A percentile compares a stretch with the other conserved stretches of the same genome.
These are phyloP conservation scores for Plagodis pulveraria DNA, from an alignment of 2,888 invertebrate species.

Conservation along the genomic window DNA sequence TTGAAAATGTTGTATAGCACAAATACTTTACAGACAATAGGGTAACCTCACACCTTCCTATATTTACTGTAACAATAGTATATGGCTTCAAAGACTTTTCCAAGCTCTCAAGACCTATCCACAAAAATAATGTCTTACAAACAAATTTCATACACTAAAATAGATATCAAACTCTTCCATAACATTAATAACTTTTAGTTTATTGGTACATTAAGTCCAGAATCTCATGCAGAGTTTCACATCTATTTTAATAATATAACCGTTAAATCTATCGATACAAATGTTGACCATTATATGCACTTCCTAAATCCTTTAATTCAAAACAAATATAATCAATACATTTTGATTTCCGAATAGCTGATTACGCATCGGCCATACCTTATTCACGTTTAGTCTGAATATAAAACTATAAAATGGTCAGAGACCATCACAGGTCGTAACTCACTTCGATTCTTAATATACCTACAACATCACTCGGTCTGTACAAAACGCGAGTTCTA, in stretches of 20 bases:
- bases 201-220: no score
- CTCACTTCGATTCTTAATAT: background rate
- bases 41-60: no score
- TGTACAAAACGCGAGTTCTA: background rate
- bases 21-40: no score
- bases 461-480: background rate
- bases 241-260: background rate
- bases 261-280: conserved; percentile 4
- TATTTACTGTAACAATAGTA: no score
- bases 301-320: background rate
- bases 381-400: conserved; percentile 15
- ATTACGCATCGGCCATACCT: background rate
- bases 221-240: background rate
- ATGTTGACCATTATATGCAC: background rate
- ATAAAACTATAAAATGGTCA: conserved; percentile 44
- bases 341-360: background rate
- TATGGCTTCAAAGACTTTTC: no score
- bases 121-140: conserved; percentile 3
- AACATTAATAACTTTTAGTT: no score
- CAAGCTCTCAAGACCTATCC: no score
- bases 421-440: conserved; percentile 2
- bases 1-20: no score
- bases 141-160: background rate
- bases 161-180: background rate
- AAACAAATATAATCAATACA: background rate